phyloP scores from a whole-genome alignment of 2,797 vertebrate genomes.

The Helarctos malayanus region DNA sequence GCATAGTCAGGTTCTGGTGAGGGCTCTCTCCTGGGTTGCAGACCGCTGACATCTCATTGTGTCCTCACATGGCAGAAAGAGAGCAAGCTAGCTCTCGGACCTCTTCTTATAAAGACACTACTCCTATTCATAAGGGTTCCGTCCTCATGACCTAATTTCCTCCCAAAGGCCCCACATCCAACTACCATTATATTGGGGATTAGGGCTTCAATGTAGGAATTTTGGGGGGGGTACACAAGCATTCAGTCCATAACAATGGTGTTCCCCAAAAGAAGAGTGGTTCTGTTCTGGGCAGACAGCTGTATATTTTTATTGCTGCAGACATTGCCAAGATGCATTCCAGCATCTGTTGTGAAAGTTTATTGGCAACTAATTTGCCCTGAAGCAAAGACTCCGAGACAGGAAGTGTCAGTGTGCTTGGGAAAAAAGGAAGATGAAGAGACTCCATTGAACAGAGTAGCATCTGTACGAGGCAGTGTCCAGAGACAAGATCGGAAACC shows the following conservation, averaged over 20 bases:
- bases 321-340: neutral
- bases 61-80: neutral
- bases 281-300: neutral
- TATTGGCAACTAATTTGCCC: neutral
- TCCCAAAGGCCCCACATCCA: neutral
- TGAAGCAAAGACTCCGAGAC: neutral
- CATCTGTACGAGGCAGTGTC: neutral
- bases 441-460: neutral
- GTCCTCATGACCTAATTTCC: neutral
- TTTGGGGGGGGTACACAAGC: neutral
- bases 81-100: neutral
- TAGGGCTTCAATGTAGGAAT: neutral
- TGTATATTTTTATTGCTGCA: neutral
- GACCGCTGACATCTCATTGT: neutral
- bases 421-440: neutral
- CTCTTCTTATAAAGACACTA: neutral
- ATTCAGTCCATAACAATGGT: neutral
- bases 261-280: neutral
- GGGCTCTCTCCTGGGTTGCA: neutral
- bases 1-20: neutral
- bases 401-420: neutral
- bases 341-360: slow-evolving; percentile 1
- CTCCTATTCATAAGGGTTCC: neutral
- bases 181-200: neutral
- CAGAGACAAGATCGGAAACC: neutral